Evolutionary conservation across 2,888 invertebrate genomes (phyloP).

Genomic region (Pollenia griseotomentosa): DNA sequence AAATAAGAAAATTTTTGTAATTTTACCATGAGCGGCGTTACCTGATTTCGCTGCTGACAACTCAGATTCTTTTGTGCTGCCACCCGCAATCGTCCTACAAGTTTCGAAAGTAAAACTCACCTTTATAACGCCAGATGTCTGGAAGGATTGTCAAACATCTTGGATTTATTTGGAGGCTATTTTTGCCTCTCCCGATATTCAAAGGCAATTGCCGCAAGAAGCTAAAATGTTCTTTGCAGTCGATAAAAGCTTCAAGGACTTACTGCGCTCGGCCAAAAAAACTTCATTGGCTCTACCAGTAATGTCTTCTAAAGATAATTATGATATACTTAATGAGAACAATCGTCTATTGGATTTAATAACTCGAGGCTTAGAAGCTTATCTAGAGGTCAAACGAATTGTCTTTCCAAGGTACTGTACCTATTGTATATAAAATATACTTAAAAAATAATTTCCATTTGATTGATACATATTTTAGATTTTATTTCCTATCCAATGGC

Average conservation of each 20-base stretch:
- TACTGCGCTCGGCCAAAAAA: conserved; percentile 92
- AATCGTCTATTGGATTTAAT: conserved; percentile 94
- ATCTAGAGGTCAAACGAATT: conserved; percentile 93
- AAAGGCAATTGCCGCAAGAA: conserved; percentile 95
- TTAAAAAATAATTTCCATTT: not conserved
- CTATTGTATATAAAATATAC: not conserved
- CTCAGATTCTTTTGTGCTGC: too few relatives aligned
- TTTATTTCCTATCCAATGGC: conserved; percentile 95
- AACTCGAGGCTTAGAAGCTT: conserved; percentile 95
- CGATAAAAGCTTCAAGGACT: conserved; percentile 95
- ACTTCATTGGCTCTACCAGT: conserved; percentile 92
- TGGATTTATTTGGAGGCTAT: conserved; percentile 98
- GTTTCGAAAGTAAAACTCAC: too few relatives aligned
- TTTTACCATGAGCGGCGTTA: too few relatives aligned
- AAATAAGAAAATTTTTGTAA: too few relatives aligned
- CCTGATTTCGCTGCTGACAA: too few relatives aligned
- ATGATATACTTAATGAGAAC: conserved; percentile 89
- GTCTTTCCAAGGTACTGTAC: conserved; percentile 89
- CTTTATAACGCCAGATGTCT: conserved; percentile 88
- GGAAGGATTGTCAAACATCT: conserved; percentile 94
- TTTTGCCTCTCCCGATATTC: conserved; percentile 97
- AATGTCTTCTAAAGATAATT: conserved; percentile 89
- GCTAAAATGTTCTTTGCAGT: conserved; percentile 93
- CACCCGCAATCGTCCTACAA: too few relatives aligned
- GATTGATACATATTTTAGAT: conserved; percentile 81